Conservation (phyloP, 1,140 invertebrate species). For the Aphelenchoides besseyi region DNA sequence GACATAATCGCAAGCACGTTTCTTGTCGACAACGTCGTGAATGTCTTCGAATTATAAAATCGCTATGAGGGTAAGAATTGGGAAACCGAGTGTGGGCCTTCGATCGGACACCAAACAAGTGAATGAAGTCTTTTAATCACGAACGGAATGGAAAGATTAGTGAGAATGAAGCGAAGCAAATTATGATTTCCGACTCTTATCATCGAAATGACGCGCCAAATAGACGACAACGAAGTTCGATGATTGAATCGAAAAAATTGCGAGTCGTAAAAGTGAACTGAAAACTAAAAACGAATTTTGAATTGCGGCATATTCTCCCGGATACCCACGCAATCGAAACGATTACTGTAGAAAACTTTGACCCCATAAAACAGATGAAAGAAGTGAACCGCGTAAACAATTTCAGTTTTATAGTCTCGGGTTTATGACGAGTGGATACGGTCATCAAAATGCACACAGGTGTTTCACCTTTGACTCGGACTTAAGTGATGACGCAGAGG, state of each 20-base stretch:
- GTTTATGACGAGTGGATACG: background rate
- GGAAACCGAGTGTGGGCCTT: too few species aligned
- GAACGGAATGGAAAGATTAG: background rate
- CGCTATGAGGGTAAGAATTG: too few species aligned
- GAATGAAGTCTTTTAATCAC: background rate
- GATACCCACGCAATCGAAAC: too few species aligned
- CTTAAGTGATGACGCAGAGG: background rate
- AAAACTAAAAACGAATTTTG: background rate
- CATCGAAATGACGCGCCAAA: background rate
- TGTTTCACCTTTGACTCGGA: background rate
- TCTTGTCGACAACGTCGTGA: background rate
- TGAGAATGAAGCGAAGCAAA: background rate
- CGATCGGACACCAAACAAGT: slow-evolving; percentile 3
- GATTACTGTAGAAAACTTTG: background rate
- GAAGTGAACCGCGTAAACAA: background rate
- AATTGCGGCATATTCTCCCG: too few species aligned
- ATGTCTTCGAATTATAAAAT: background rate
- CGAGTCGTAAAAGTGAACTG: background rate
- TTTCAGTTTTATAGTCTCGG: background rate
- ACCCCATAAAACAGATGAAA: background rate
- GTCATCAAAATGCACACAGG: background rate
- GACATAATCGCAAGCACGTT: background rate
- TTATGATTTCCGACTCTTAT: background rate
- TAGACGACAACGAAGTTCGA: too few species aligned
- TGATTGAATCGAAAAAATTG: too few species aligned